Percentiles rank a stretch among this genome's conserved stretches.
These are phyloP conservation scores for Phyllostomus hastatus DNA, from an alignment of 2,113 vertebrate genomes.

Conservation along the genomic window DNA sequence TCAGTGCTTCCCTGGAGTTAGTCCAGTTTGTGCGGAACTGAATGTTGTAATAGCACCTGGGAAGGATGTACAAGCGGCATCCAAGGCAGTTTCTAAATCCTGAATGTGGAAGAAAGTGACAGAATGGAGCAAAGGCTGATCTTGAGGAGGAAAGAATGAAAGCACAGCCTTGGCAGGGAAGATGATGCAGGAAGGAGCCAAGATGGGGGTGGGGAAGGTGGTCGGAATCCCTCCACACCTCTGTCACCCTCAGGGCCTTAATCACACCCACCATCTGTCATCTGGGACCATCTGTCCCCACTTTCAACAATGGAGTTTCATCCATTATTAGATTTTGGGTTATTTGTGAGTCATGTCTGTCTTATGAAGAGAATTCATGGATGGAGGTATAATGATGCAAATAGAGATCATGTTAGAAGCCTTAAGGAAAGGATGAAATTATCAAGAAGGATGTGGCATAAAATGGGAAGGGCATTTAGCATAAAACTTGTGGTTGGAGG, in stretches of 20 bases:
- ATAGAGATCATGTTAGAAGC: not conserved
- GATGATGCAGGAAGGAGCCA: not conserved
- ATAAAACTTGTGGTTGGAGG: not conserved
- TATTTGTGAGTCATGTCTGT: not conserved
- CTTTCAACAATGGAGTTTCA: not conserved
- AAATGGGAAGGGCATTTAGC: not conserved
- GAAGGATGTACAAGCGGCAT: not conserved
- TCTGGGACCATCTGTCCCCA: not conserved
- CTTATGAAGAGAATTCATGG: not conserved
- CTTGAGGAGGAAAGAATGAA: not conserved
- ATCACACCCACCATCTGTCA: not conserved
- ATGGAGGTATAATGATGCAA: not conserved
- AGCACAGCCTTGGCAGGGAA: not conserved
- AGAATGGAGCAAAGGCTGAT: not conserved
- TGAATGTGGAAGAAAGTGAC: not conserved
- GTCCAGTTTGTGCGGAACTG: not conserved
- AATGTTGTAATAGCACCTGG: too few species aligned
- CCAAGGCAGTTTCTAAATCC: not conserved
- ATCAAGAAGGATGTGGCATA: not conserved
- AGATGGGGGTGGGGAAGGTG: not conserved
- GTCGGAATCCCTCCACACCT: not conserved
- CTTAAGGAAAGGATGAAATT: not conserved
- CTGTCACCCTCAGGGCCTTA: not conserved
- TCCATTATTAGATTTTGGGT: not conserved
- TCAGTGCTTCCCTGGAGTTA: not conserved